phyloP scores from a whole-genome alignment of 2,113 vertebrate genomes.

The Agelaius phoeniceus region DNA sequence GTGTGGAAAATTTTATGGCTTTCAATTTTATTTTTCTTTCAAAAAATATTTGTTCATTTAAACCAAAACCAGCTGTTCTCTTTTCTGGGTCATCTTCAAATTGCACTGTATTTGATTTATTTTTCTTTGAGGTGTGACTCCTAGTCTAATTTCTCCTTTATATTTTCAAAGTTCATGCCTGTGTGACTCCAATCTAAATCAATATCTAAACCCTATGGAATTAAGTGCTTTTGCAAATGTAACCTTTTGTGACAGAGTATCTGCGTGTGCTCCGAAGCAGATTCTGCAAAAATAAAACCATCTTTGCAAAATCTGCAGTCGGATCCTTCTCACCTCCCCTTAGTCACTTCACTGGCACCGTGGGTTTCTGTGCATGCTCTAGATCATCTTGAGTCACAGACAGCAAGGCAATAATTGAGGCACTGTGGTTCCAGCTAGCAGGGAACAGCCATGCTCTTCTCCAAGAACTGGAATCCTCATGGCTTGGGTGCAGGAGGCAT shows the following conservation, averaged over 20 bases:
- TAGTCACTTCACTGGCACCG: not conserved
- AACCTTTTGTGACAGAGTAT: not conserved
- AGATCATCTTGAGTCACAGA: not conserved
- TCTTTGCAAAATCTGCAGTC: not conserved
- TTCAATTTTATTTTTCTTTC: not conserved
- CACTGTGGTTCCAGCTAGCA: not conserved
- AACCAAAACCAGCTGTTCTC: not conserved
- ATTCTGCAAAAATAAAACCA: not conserved
- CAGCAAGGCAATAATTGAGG: not conserved
- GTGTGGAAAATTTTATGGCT: not conserved
- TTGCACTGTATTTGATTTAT: not conserved
- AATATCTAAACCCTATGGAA: slow-evolving; percentile 8
- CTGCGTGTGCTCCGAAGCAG: fast-evolving
- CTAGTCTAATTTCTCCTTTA: not conserved
- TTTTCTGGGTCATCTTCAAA: not conserved
- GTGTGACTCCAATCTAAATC: not conserved
- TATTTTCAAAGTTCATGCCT: slow-evolving; percentile 10
- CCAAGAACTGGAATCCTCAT: not conserved
- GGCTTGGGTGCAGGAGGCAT: not conserved
- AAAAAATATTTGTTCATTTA: not conserved
- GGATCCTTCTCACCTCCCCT: not conserved
- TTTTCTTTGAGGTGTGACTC: not conserved
- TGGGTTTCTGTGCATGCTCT: not conserved
- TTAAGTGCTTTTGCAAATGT: not conserved
- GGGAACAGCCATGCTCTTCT: not conserved